Evolutionary conservation across 2,797 vertebrate species (phyloP), one percentile per base, ranked within the genome.

Genomic region (Gallinago solitaria): DNA sequence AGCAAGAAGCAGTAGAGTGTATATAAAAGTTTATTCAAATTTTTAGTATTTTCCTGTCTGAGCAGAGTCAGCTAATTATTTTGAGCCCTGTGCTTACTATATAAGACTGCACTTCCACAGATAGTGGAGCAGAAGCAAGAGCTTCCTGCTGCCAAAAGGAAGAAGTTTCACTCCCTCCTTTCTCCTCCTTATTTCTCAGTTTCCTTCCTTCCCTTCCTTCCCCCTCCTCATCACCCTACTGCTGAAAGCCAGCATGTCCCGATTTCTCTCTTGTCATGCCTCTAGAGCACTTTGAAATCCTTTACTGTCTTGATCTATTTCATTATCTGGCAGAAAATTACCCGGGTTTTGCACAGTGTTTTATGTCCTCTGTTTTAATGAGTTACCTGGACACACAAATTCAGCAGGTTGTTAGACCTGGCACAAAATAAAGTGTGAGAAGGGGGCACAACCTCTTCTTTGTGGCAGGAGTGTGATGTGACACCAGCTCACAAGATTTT

Each of bases 171-270:
- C 41, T 67, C 14, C 47, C 9, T 37, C 33, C 24, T 54, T 60
- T 15, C 8, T 57, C 24, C 27, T 81, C 48, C 41, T 6, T 76
- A 3, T 50, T 73, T 54, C 21, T 60, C 7, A 7, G 48, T 33
- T 73, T n/a, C 45, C 12, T 18, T 57, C 16, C 24, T 81, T 45
- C n/a, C 37, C 17, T 5, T 1, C 32, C 15, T 69, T 57, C 20
- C 9, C 18, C 24, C n/a, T 53, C 14, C 50, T 59, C 30, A 33
- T 47, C 0, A 0, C 17, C 43, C 35, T 27, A 45, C n/a, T 64
- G 24, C 43, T 57, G 28, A 64, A 45, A 86, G n/a, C 21, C 70
- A 64, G 16, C 3, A 10, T 11, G 13, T 47, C 25, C 53, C 65
- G 33, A 16, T 9, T 7, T 53, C 37, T 60, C 32, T 28, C 25